Conservation (phyloP, 2,888 invertebrate species). For the Heliconius erato region DNA sequence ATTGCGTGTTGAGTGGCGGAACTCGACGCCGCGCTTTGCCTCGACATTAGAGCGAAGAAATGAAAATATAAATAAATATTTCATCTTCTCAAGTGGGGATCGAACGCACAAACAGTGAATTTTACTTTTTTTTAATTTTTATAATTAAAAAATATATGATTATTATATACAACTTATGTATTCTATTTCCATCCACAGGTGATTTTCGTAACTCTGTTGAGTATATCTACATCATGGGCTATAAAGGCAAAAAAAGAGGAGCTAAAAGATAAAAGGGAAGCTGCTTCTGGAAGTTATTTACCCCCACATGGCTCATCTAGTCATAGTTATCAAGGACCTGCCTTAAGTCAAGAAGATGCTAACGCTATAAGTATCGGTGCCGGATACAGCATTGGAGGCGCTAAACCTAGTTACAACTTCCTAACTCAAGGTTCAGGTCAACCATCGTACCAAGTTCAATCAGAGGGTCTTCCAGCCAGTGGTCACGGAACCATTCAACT, state of each 20-base stretch:
- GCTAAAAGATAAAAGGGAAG: constrained; percentile 78
- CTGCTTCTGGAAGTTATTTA: constrained; percentile 65
- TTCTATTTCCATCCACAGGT: constrained; percentile 66
- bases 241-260: constrained; percentile 71
- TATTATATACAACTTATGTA: background rate
- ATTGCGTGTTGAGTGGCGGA: too few species aligned
- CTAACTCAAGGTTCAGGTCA: constrained; percentile 60
- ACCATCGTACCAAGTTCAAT: constrained; percentile 64
- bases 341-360: constrained; percentile 71
- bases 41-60: too few species aligned
- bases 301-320: constrained; percentile 57
- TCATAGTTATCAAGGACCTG: constrained; percentile 59
- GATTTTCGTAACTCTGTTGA: constrained; percentile 71
- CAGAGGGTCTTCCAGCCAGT: constrained; percentile 67
- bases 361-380: constrained; percentile 80
- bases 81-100: too few species aligned
- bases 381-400: constrained; percentile 80
- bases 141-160: background rate
- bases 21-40: too few species aligned
- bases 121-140: background rate
- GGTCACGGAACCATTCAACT: constrained; percentile 72
- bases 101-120: too few species aligned
- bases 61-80: too few species aligned
- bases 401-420: constrained; percentile 58
- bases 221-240: constrained; percentile 73